Evolutionary conservation across 2,888 invertebrate genomes (phyloP), one percentile per base, ranked within the genome.

Genomic region (Sceliomorpha sp.): DNA sequence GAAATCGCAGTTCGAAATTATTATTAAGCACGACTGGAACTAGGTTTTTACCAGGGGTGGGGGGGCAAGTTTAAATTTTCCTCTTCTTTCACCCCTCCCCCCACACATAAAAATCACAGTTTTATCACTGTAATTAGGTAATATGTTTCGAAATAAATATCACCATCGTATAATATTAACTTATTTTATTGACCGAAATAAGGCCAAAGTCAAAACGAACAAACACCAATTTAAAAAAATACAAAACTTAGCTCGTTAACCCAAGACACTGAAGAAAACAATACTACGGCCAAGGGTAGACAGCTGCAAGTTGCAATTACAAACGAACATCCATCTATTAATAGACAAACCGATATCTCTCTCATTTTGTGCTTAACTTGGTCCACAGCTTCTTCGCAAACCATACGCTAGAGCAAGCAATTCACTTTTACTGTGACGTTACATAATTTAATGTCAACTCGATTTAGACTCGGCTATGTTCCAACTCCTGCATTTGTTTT

Each of bases 381-480:
- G 45, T 64, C 50, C 50, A 3, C 26, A 10, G 40, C 56, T 58
- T 58, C 45, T 39, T 66, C 58, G 32, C 45, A 51, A 8, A 20
- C 58, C 45, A 58, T 66, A 58, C 51, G 39, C 5, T 53, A 42
- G 42, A 63, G 42, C 60, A 47, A 63, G 42, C 60, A 55, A 66
- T 70, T 66, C 62, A 70, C 64, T 60, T 64, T 59, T 64, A 64
- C 70, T 64, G 66, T 62, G 62, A 66, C 42, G 66, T 70, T 70
- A 66, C 70, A 66, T 70, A 70, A 70, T 66, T 66, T 66, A 70
- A 70, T 70, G 70, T 62, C 70, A 70, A 66, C 66, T 70, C 70
- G 60, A 70, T 62, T 66, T 70, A 70, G 62, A 70, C 66, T 66
- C 53, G 70, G 70, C 66, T 53, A 15, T 9, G 15, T 26, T 66